These are phyloP conservation scores for Ostrea denselamellosa DNA, from an alignment of 1,140 invertebrate species.

Conservation along the genomic window DNA sequence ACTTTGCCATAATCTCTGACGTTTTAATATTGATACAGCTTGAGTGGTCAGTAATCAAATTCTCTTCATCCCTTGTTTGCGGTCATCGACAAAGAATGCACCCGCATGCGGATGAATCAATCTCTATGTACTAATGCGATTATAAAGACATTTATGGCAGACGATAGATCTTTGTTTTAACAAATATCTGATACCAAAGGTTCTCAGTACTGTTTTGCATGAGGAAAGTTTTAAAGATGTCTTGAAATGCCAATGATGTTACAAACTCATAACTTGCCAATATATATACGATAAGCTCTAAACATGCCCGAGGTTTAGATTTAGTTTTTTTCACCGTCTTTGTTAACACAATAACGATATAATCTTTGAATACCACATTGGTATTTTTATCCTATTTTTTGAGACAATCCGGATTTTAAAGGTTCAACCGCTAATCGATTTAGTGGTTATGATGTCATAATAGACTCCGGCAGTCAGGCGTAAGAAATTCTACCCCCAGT, in stretches of 20 bases:
- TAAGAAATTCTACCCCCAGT: constrained; percentile 9
- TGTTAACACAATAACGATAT: background rate
- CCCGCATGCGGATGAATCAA: constrained; percentile 6
- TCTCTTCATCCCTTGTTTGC: background rate
- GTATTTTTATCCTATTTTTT: constrained; percentile 24
- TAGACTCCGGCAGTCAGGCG: background rate
- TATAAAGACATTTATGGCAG: background rate
- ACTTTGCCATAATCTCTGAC: too few relatives aligned
- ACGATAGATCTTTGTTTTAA: background rate
- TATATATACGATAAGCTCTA: background rate
- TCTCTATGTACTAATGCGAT: background rate
- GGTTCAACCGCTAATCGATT: constrained; percentile 30
- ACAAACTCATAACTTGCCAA: background rate
- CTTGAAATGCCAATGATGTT: background rate
- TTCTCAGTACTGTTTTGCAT: background rate
- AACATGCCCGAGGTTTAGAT: background rate
- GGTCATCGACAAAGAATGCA: background rate
- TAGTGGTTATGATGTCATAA: constrained; percentile 32
- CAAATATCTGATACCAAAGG: background rate
- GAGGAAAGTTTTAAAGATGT: background rate
- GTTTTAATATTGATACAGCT: background rate
- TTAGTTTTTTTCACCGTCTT: background rate
- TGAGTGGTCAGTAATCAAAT: background rate
- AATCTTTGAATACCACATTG: background rate
- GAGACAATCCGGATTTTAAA: constrained; percentile 26